Percentiles rank a stretch among this genome's conserved stretches.
Conservation (phyloP, 2,888 invertebrate genomes). For the Nomada fabriciana region DNA sequence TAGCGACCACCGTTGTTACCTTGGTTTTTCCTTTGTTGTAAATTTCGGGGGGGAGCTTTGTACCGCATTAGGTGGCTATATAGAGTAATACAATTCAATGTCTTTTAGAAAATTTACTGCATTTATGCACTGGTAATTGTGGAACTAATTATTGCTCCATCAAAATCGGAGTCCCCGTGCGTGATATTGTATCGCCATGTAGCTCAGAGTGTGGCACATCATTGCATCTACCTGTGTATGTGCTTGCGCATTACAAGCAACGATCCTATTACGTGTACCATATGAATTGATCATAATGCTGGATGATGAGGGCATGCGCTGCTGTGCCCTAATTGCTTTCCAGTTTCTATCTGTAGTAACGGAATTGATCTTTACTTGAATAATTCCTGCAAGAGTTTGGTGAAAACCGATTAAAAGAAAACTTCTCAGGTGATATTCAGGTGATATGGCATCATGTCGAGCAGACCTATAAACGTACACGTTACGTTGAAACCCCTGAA, state of each 20-base stretch:
- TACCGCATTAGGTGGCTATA: too few species aligned
- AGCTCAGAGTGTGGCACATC: conserved; percentile 23
- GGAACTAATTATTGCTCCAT: conserved; percentile 1
- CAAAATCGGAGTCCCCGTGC: conserved; percentile 12
- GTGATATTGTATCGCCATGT: conserved; percentile 10
- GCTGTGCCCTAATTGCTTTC: conserved; percentile 39
- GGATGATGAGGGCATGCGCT: conserved; percentile 37
- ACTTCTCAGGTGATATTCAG: neutral
- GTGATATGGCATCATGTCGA: too few species aligned
- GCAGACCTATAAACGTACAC: neutral
- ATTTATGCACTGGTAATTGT: too few species aligned
- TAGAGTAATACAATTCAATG: too few species aligned
- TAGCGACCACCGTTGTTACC: too few species aligned
- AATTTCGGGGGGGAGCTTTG: too few species aligned
- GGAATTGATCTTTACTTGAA: conserved; percentile 32
- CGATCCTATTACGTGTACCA: conserved; percentile 55
- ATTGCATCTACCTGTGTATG: conserved; percentile 7
- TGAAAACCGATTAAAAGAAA: neutral
- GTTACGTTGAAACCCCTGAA: neutral
- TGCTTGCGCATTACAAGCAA: conserved; percentile 24
- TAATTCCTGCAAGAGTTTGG: neutral
- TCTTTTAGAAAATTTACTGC: too few species aligned
- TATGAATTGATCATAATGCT: conserved; percentile 56
- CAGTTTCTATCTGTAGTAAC: conserved; percentile 41
- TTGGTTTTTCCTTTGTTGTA: too few species aligned